phyloP scores from a whole-genome alignment of 2,797 vertebrate genomes.

The Chromis chromis region DNA sequence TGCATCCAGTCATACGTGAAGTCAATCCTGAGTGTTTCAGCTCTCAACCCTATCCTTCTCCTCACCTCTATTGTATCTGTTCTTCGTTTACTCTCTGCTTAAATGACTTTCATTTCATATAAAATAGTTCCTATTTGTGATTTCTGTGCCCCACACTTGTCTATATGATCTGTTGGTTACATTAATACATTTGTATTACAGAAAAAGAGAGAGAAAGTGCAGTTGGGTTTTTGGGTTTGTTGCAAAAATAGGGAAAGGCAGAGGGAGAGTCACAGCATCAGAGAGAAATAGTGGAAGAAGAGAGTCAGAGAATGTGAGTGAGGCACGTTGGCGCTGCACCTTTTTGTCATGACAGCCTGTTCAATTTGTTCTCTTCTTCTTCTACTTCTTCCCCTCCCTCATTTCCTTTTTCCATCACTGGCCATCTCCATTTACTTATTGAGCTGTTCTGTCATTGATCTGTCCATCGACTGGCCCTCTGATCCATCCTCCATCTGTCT shows the following conservation, averaged over 20 bases:
- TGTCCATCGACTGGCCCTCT: slow-evolving; percentile 80
- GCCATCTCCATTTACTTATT: slow-evolving; percentile 86
- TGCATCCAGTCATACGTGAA: slow-evolving; percentile 21
- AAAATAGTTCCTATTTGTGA: slow-evolving; percentile 17
- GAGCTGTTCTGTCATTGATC: slow-evolving; percentile 85
- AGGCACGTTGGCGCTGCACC: slow-evolving; percentile 49
- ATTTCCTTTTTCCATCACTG: slow-evolving; percentile 81
- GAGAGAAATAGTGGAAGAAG: not conserved
- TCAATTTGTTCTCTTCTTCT: slow-evolving; percentile 78
- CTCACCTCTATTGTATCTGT: slow-evolving; percentile 12
- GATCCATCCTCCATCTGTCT: slow-evolving; percentile 86
- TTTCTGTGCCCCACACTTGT: slow-evolving; percentile 1
- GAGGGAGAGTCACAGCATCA: slow-evolving; percentile 13
- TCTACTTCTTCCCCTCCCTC: slow-evolving; percentile 66
- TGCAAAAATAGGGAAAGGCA: slow-evolving; percentile 3
- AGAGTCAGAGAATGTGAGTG: slow-evolving; percentile 34
- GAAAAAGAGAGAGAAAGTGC: not conserved
- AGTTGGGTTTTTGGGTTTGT: not conserved
- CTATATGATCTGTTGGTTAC: not conserved
- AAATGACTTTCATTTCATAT: slow-evolving; percentile 26
- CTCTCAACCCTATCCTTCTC: not conserved
- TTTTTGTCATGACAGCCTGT: slow-evolving; percentile 76
- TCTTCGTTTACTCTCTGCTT: slow-evolving; percentile 20
- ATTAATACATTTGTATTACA: slow-evolving; percentile 1
- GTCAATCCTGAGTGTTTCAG: slow-evolving; percentile 41